Conservation (phyloP, 2,113 vertebrate genomes). For the Carassius carassius region DNA sequence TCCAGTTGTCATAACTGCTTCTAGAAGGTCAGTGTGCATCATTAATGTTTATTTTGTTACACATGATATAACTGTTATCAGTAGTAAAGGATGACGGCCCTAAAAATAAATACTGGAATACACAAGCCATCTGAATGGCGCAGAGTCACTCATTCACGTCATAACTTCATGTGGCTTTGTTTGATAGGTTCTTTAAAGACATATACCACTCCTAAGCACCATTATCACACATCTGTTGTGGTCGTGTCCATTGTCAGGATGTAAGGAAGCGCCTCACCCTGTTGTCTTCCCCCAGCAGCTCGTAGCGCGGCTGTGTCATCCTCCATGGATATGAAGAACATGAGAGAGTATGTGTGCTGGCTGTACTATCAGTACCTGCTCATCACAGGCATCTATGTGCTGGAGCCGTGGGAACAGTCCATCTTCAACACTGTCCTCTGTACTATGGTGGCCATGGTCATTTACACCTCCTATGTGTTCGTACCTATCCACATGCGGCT, state of each 20-base stretch:
- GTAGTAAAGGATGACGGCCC: neutral
- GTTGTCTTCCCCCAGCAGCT: neutral
- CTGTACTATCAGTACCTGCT: conserved; percentile 98
- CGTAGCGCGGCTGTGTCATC: conserved; percentile 35
- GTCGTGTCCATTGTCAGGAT: neutral
- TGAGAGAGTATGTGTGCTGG: conserved; percentile 90
- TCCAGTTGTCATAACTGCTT: neutral
- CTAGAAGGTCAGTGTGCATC: neutral
- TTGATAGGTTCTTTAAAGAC: neutral
- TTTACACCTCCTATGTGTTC: conserved; percentile 94
- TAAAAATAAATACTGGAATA: neutral
- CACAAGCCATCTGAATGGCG: neutral
- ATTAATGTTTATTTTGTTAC: neutral
- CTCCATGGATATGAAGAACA: conserved; percentile 82
- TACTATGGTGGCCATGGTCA: conserved; percentile 88
- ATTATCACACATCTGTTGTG: conserved; percentile 4
- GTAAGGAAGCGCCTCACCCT: neutral
- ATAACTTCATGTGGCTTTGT: neutral
- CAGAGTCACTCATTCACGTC: neutral
- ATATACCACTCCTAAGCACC: neutral
- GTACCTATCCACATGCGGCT: conserved; percentile 90
- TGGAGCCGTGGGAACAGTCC: conserved; percentile 95
- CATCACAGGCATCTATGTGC: conserved; percentile 91
- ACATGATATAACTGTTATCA: neutral
- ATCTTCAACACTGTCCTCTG: conserved; percentile 90